These are phyloP conservation scores for Rhingia rostrata DNA, from an alignment of 2,888 invertebrate genomes.

Conservation along the genomic window DNA sequence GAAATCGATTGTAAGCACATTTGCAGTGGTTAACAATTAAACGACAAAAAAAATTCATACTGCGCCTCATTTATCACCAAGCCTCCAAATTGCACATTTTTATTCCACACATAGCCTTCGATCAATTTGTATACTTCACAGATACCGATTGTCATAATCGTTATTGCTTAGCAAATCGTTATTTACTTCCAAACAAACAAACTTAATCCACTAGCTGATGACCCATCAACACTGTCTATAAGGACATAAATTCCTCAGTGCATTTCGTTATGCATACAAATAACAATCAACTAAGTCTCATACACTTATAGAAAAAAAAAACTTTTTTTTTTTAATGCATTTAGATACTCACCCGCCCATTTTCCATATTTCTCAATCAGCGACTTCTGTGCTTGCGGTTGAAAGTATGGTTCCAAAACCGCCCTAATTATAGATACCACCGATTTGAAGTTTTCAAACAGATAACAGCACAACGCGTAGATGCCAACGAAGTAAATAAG, in stretches of 20 bases:
- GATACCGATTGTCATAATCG: not conserved
- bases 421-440: constrained; percentile 85
- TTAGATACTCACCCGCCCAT: constrained; percentile 92
- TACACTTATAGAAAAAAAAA: not conserved
- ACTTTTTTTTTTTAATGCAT: not conserved
- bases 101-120: not conserved
- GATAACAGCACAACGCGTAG: constrained; percentile 76
- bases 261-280: constrained; percentile 13
- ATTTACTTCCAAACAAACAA: not conserved
- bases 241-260: too few relatives aligned
- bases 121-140: not conserved
- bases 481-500: constrained; percentile 79
- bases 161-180: not conserved
- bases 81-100: not conserved
- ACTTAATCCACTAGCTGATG: too few relatives aligned
- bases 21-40: not conserved
- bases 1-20: not conserved
- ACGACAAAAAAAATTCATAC: not conserved
- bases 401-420: constrained; percentile 87
- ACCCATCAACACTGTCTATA: too few relatives aligned
- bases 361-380: constrained; percentile 89
- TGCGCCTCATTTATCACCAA: too few relatives aligned
- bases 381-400: constrained; percentile 85
- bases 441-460: constrained; percentile 86
- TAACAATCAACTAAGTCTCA: not conserved